phyloP scores from a whole-genome alignment of 35 echinoderm and acorn worm genomes.

The Amphiura filiformis region DNA sequence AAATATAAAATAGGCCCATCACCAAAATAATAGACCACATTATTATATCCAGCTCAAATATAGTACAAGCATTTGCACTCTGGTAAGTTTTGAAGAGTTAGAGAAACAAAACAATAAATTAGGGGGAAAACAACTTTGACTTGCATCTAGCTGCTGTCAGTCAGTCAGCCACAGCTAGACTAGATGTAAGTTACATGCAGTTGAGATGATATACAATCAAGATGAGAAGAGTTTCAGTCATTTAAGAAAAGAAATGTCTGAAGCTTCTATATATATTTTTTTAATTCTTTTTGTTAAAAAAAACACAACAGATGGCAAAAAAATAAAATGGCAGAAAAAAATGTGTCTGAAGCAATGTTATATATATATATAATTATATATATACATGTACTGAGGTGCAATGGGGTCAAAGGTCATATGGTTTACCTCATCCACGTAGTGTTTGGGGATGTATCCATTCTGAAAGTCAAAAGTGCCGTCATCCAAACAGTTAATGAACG shows the following conservation, averaged over 20 bases:
- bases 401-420: constrained; percentile 18
- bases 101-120: neutral
- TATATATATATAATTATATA: constrained; percentile 7
- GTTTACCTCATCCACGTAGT: constrained; percentile 36
- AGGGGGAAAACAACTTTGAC: neutral
- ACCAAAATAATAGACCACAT: constrained; percentile 14
- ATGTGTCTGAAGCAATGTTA: constrained; percentile 7
- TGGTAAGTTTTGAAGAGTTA: neutral
- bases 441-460: constrained; percentile 15
- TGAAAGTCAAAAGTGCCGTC: constrained; percentile 50
- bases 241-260: neutral
- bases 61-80: neutral
- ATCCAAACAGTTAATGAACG: constrained; percentile 47
- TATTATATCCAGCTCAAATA: neutral
- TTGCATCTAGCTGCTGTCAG: too few species aligned
- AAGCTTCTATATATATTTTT: too few species aligned
- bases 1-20: neutral
- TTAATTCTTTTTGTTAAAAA: too few species aligned
- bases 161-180: neutral
- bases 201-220: neutral
- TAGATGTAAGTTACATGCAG: neutral
- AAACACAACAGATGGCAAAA: neutral
- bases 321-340: constrained; percentile 14
- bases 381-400: constrained; percentile 25
- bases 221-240: neutral